Percentiles rank a stretch among this genome's conserved stretches.
Evolutionary conservation across 2,797 vertebrate genomes (phyloP).

Genomic region (Esox lucius): DNA sequence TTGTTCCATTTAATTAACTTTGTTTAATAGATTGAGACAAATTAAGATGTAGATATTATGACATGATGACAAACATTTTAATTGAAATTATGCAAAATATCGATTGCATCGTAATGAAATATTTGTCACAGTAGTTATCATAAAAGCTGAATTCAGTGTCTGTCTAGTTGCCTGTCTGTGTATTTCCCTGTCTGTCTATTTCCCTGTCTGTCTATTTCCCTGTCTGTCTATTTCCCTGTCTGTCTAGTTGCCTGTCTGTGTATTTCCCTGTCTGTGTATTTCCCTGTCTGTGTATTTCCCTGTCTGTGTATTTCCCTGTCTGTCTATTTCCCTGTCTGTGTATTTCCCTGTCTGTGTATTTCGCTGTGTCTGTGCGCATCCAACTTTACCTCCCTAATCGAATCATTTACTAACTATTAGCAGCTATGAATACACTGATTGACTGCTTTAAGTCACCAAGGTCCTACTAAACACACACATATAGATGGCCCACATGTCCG

Average conservation of each 20-base stretch:
- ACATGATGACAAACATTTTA: too few species aligned
- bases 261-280: constrained; percentile 3
- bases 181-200: background rate
- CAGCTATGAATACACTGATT: constrained; percentile 19
- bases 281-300: background rate
- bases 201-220: constrained; percentile 10
- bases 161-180: constrained; percentile 11
- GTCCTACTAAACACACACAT: constrained; percentile 21
- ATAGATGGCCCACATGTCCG: constrained; percentile 27
- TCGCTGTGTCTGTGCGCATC: constrained; percentile 17
- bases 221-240: background rate
- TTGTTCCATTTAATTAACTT: background rate
- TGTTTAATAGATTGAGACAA: background rate
- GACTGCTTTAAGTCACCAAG: constrained; percentile 26
- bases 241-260: constrained; percentile 11
- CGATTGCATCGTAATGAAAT: background rate
- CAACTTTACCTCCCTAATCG: constrained; percentile 15
- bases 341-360: background rate
- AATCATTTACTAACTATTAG: constrained; percentile 40
- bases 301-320: too few species aligned
- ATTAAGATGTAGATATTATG: background rate
- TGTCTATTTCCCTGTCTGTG: constrained; percentile 11
- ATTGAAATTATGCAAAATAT: background rate
- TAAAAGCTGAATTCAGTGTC: too few species aligned
- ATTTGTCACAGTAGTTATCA: background rate